Base-by-base conservation (phyloP, 2,888 invertebrate genomes). In the Ellobium chinense region DNA sequence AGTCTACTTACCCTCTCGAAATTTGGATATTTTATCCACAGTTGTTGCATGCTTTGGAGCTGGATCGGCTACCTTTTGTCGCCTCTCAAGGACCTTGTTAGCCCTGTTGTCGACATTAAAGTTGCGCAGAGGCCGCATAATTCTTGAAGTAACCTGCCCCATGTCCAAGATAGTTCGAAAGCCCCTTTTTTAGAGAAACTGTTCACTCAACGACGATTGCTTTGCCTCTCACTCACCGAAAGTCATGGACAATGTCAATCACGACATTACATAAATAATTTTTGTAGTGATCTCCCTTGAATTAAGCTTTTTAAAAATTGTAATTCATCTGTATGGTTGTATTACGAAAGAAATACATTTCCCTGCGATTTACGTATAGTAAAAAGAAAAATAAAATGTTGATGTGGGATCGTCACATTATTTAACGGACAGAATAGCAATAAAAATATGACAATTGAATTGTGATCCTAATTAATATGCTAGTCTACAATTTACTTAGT, bases 31-130 rank as follows among this genome's bases (percentile, higher is more conserved):
- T 18, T 21, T 56, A n/a, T 78, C 63, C 3, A 36, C 72, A 21
- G 60, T 54, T 7, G 66, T 68, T 2, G 74, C 58, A 46, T 80
- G 66, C n/a, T 74, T 34, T 12, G 74, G 78, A 5, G 78, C 36
- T 9, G 65, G 36, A 4, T 72, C 63, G 21, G 78, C 63, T 27
- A 54, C 72, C 21, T 21, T 65, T 36, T 78, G 63, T 24, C 76
- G 81, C 54, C 84, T 86, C 7, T 88, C 88, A 14, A 90, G 34
- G 9, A 84, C 85, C 72, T 82, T 87, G 2, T 85, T 83, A 24
- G 90, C 89, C 62, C 89, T 80, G 46, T 87, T 84, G 80, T 89
- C 89, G 2, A 89, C 76, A 62, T 89, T 88, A 39, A 85, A 86
- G 68, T 89, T 89, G 75, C 86, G 86, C 3, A 87, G 36, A 37